A percentile compares a stretch with the other conserved stretches of the same genome.
These are phyloP conservation scores for Eupristina koningsbergeri DNA, from an alignment of 1,140 invertebrate genomes.

Conservation along the genomic window DNA sequence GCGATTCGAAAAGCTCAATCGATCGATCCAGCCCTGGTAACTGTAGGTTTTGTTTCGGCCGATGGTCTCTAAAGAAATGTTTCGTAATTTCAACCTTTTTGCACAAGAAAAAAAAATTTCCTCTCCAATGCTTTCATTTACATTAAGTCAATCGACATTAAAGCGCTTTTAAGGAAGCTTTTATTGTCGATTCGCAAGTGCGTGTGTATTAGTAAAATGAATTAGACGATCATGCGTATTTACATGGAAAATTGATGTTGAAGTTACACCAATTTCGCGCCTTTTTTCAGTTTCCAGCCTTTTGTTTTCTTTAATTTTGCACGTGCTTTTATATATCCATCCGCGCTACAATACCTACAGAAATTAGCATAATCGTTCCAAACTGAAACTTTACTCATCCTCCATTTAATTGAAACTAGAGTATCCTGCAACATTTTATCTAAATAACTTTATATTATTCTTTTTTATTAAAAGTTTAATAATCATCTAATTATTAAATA, in stretches of 20 bases:
- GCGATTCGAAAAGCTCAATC: constrained; percentile 28
- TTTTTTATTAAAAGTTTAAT: no score
- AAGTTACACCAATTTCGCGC: neutral
- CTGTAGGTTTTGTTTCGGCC: constrained; percentile 12
- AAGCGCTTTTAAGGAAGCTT: constrained; percentile 23
- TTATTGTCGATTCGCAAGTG: neutral
- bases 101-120: neutral
- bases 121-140: neutral
- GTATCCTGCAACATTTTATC: no score
- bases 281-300: neutral
- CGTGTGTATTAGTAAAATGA: neutral
- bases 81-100: neutral
- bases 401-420: no score
- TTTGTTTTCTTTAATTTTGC: neutral
- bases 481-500: no score
- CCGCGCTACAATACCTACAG: neutral
- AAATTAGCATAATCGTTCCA: constrained; percentile 41
- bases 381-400: no score
- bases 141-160: neutral
- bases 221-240: neutral
- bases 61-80: neutral
- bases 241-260: no score
- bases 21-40: neutral
- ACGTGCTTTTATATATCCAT: neutral
- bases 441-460: no score